Conservation (phyloP, 2,888 invertebrate species). For the Sarcophaga rosellei region DNA sequence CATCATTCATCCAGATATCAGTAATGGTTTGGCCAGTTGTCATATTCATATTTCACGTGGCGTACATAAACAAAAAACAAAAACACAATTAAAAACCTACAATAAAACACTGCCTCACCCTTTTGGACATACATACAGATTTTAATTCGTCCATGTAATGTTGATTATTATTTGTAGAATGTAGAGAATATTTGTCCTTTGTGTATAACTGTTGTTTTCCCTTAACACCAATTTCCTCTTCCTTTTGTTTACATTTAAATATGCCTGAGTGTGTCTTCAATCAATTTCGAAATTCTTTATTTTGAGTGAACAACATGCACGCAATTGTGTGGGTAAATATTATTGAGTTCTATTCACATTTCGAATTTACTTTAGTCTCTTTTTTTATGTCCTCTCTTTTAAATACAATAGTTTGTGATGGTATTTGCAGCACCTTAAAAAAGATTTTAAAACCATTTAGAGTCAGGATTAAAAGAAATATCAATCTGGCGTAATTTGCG, state of each 20-base stretch:
- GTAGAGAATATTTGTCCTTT: constrained; percentile 17
- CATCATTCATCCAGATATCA: constrained; percentile 52
- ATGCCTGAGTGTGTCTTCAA: not conserved
- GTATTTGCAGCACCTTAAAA: no score
- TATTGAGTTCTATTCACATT: not conserved
- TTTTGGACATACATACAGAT: not conserved
- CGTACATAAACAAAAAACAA: not conserved
- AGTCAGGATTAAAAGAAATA: no score
- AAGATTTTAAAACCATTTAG: no score
- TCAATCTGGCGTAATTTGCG: no score
- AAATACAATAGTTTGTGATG: not conserved
- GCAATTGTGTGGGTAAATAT: not conserved
- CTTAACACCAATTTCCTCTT: not conserved
- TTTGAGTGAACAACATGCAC: not conserved
- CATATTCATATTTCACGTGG: constrained; percentile 18
- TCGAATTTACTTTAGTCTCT: not conserved
- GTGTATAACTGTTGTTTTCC: constrained; percentile 6
- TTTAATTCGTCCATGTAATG: not conserved
- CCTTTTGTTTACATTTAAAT: not conserved
- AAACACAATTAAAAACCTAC: not conserved
- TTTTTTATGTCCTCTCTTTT: not conserved
- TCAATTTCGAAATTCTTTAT: not conserved
- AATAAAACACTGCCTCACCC: not conserved
- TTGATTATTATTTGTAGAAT: not conserved
- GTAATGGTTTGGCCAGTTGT: constrained; percentile 55